Percentiles rank a stretch among this genome's conserved stretches.
These are phyloP conservation scores for Apamea sordens DNA, from an alignment of 2,888 invertebrate species.

Conservation along the genomic window DNA sequence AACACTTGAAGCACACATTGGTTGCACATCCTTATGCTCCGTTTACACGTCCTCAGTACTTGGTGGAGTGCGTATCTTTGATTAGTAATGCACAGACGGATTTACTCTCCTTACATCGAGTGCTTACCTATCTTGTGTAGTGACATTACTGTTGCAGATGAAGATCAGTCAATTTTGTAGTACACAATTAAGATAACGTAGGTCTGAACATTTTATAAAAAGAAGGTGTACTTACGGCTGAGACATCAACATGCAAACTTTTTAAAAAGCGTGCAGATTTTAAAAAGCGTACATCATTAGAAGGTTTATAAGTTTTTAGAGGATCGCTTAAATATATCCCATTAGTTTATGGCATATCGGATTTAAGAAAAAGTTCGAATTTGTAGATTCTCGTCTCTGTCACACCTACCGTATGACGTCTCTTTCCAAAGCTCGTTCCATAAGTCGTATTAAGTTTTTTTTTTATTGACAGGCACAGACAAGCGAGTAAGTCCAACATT, in stretches of 20 bases:
- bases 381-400: background rate
- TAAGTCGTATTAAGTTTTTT: background rate
- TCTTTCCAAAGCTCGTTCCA: background rate
- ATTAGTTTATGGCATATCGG: too few relatives aligned
- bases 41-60: slow-evolving; percentile 21
- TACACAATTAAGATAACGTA: background rate
- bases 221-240: background rate
- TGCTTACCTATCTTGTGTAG: background rate
- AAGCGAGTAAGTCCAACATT: background rate
- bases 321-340: too few relatives aligned
- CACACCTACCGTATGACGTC: background rate
- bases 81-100: background rate
- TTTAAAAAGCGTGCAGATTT: too few relatives aligned
- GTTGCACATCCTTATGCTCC: slow-evolving; percentile 25
- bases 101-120: background rate
- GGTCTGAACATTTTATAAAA: background rate
- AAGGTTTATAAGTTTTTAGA: too few relatives aligned
- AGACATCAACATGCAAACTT: too few relatives aligned
- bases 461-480: background rate
- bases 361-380: too few relatives aligned
- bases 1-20: slow-evolving; percentile 40
- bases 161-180: background rate
- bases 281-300: too few relatives aligned
- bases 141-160: background rate
- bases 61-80: background rate